Conservation (phyloP, 1,140 invertebrate genomes). For the Aphis gossypii region DNA sequence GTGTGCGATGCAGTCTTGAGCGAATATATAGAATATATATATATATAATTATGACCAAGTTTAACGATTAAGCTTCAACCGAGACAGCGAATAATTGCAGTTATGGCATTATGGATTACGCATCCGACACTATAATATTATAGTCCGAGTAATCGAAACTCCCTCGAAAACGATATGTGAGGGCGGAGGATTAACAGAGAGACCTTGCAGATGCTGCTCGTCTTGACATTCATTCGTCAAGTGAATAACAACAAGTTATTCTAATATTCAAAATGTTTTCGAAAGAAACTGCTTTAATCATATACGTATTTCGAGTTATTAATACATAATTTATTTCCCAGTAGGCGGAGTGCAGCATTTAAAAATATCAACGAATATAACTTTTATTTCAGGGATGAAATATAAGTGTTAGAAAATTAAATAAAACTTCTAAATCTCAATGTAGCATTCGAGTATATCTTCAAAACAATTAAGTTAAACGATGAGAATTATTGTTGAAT, state of each 20-base stretch:
- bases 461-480: neutral
- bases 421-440: neutral
- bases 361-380: neutral
- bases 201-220: neutral
- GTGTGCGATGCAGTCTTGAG: neutral
- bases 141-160: conserved; percentile 3
- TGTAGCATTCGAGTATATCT: neutral
- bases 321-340: neutral
- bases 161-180: neutral
- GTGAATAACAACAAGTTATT: conserved; percentile 31
- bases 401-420: neutral
- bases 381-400: neutral
- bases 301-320: too few relatives aligned
- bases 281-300: neutral
- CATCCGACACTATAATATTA: neutral
- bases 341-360: neutral
- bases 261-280: neutral
- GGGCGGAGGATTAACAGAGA: too few relatives aligned
- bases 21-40: neutral
- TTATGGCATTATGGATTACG: neutral
- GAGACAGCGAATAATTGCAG: neutral
- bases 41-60: neutral
- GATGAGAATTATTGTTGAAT: neutral
- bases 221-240: conserved; percentile 12
- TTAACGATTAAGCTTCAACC: conserved; percentile 1